A percentile compares a stretch with the other conserved stretches of the same genome.
These are phyloP conservation scores for Drosophila erecta DNA, from an alignment of 1,140 invertebrate genomes.

Conservation along the genomic window DNA sequence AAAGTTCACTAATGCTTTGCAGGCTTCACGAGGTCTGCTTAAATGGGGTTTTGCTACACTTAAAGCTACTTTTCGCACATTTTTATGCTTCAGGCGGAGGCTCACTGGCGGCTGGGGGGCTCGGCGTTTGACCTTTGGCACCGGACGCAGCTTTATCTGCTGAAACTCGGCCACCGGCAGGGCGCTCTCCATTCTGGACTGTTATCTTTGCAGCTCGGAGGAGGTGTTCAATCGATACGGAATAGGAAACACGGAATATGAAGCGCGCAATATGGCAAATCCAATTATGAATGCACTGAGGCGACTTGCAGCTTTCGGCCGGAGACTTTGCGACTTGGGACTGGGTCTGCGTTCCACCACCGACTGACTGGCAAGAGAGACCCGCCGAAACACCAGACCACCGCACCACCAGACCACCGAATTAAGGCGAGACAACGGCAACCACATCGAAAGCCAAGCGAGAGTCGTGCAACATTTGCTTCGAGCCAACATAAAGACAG, in stretches of 20 bases:
- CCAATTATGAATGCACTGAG: slow-evolving; percentile 69
- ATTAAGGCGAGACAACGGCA: slow-evolving; percentile 55
- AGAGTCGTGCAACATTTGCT: slow-evolving; percentile 75
- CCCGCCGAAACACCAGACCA: slow-evolving; percentile 55
- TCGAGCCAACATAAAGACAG: slow-evolving; percentile 40
- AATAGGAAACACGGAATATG: slow-evolving; percentile 38
- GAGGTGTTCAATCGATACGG: slow-evolving; percentile 30
- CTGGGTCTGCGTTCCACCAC: slow-evolving; percentile 60
- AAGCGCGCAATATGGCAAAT: slow-evolving; percentile 62
- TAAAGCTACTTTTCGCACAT: slow-evolving; percentile 54
- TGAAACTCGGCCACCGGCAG: slow-evolving; percentile 78
- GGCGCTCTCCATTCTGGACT: slow-evolving; percentile 56
- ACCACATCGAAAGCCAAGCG: slow-evolving; percentile 47
- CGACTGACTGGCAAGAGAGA: slow-evolving; percentile 62
- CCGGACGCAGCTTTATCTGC: slow-evolving; percentile 74
- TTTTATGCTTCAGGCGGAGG: slow-evolving; percentile 57
- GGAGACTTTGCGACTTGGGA: slow-evolving; percentile 42
- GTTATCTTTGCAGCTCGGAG: slow-evolving; percentile 1
- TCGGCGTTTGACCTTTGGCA: slow-evolving; percentile 75
- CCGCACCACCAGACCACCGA: slow-evolving; percentile 57
- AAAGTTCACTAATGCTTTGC: slow-evolving; percentile 19
- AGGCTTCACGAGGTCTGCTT: slow-evolving; percentile 6
- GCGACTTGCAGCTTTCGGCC: slow-evolving; percentile 17
- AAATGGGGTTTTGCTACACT: slow-evolving; percentile 12
- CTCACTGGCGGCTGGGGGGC: slow-evolving; percentile 68